Evolutionary conservation across 1,140 invertebrate species (phyloP).

Genomic region (Zaprionus tsacasi): DNA sequence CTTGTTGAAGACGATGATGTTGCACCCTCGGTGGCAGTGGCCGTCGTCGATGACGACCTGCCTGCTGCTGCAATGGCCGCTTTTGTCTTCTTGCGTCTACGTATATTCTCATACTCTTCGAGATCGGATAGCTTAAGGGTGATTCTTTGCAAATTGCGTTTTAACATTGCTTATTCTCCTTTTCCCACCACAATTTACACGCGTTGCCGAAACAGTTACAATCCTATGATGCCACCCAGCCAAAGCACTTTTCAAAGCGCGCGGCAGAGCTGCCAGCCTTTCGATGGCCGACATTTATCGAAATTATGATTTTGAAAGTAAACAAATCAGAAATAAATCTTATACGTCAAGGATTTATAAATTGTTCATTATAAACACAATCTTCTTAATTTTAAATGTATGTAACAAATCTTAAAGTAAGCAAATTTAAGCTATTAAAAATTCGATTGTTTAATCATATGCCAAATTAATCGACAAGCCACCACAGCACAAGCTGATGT

Average conservation of each 20-base stretch:
- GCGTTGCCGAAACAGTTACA: conserved; percentile 39
- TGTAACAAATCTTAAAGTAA: background rate
- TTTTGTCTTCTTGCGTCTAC: conserved; percentile 48
- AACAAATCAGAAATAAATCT: background rate
- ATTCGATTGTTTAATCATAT: background rate
- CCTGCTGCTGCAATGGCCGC: conserved; percentile 31
- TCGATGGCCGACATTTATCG: conserved; percentile 5
- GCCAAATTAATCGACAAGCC: conserved; percentile 19
- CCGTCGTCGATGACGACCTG: conserved; percentile 12
- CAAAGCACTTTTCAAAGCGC: conserved; percentile 34
- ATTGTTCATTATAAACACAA: background rate
- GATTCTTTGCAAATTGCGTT: conserved; percentile 59
- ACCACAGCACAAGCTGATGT: conserved; percentile 7
- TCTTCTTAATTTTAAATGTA: background rate
- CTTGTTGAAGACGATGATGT: conserved; percentile 44
- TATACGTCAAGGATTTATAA: background rate
- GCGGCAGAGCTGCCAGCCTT: conserved; percentile 31
- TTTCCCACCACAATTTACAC: conserved; percentile 4
- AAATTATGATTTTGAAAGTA: background rate
- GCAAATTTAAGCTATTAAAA: background rate
- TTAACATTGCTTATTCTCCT: conserved; percentile 38
- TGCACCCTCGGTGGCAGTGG: conserved; percentile 28
- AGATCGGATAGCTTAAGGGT: conserved; percentile 55
- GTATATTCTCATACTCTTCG: conserved; percentile 57
- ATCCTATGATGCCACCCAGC: conserved; percentile 35